Evolutionary conservation across 2,797 vertebrate genomes (phyloP).

Genomic region (Mormyrops boulengeri): DNA sequence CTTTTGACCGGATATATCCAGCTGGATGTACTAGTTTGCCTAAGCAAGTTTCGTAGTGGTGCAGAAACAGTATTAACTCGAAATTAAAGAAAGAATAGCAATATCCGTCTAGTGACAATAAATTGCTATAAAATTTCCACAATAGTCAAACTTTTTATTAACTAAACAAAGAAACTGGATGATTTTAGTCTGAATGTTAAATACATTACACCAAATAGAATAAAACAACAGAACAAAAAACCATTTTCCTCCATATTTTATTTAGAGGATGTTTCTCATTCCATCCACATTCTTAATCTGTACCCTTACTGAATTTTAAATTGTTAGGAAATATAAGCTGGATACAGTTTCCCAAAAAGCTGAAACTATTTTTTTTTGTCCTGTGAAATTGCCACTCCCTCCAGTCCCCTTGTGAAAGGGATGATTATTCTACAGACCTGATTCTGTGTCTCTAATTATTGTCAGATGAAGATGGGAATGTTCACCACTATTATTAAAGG

Average conservation of each 20-base stretch:
- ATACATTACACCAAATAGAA: not conserved
- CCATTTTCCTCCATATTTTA: not conserved
- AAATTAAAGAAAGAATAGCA: not conserved
- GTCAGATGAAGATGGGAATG: conserved; percentile 51
- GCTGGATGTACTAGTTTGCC: not conserved
- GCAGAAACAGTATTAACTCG: not conserved
- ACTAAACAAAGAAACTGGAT: not conserved
- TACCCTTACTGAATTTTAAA: not conserved
- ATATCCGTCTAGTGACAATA: not conserved
- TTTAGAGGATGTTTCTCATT: not conserved
- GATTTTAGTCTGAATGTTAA: not conserved
- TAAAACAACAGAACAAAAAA: not conserved
- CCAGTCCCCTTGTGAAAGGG: conserved; percentile 29
- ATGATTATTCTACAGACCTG: not conserved
- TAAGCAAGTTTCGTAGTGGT: not conserved
- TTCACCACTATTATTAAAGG: conserved; percentile 52
- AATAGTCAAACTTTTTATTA: not conserved
- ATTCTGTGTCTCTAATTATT: conserved; percentile 46
- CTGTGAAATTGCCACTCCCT: conserved; percentile 23
- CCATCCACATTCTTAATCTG: not conserved
- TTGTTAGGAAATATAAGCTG: not conserved
- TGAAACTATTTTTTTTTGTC: not conserved
- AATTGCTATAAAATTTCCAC: not conserved
- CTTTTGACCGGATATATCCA: not conserved
- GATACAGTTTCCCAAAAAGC: not conserved